These are phyloP conservation scores for Acrocephalus kingi DNA, from an alignment of 2,113 vertebrate genomes.

Conservation along the genomic window DNA sequence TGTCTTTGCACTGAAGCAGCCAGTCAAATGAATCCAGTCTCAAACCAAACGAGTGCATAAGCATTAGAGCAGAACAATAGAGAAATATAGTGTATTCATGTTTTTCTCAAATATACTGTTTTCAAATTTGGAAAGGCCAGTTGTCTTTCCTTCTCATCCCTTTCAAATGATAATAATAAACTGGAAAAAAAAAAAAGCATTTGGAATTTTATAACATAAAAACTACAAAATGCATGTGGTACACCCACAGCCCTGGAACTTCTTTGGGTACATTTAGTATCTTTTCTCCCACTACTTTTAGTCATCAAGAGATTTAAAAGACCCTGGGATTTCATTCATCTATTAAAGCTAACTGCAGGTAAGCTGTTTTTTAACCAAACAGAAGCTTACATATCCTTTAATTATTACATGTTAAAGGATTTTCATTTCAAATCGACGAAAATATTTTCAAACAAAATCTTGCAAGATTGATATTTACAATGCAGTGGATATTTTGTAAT, in stretches of 20 bases:
- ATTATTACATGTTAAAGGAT: not conserved
- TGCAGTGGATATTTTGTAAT: not conserved
- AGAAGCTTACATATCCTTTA: not conserved
- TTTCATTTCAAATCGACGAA: not conserved
- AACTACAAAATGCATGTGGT: not conserved
- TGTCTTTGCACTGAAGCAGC: not conserved
- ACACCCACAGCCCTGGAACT: conserved; percentile 1
- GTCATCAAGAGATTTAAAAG: not conserved
- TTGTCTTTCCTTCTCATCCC: not conserved
- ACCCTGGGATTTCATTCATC: not conserved
- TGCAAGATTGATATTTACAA: not conserved
- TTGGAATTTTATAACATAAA: not conserved
- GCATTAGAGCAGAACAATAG: not conserved
- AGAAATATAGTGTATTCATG: fast-evolving
- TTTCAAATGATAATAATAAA: not conserved
- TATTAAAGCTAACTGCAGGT: not conserved
- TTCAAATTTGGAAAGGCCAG: not conserved
- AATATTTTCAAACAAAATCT: not conserved
- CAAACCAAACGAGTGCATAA: not conserved
- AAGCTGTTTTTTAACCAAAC: not conserved
- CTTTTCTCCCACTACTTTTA: conserved; percentile 6
- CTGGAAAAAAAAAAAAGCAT: not conserved
- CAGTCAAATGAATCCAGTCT: not conserved
- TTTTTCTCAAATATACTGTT: not conserved
- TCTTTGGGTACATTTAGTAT: not conserved